Evolutionary conservation across 1,140 invertebrate genomes (phyloP).

Genomic region (Micrasema longulum): DNA sequence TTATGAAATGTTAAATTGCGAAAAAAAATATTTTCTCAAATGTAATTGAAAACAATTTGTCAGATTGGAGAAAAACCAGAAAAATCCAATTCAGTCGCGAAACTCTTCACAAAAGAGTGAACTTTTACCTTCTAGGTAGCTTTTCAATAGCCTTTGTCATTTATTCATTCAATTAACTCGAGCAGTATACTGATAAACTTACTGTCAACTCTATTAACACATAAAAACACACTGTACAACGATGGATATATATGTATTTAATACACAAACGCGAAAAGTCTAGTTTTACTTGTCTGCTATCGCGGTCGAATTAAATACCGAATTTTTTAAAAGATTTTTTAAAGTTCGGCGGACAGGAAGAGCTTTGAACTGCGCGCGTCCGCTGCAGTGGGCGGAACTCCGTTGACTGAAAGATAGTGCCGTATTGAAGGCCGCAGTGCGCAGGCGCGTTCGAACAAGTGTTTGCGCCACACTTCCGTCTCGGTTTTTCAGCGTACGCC

Average conservation of each 20-base stretch:
- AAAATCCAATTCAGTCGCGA: neutral
- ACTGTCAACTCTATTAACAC: constrained; percentile 7
- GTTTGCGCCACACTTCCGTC: constrained; percentile 46
- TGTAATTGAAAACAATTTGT: no score
- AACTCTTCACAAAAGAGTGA: constrained; percentile 19
- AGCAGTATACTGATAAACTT: neutral
- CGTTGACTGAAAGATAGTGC: constrained; percentile 32
- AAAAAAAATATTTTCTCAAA: no score
- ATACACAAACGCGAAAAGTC: no score
- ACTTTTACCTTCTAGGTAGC: constrained; percentile 11
- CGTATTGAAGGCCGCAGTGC: constrained; percentile 42
- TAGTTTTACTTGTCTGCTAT: no score
- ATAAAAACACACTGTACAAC: neutral
- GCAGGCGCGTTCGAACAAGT: constrained; percentile 47
- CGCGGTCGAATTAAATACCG: no score
- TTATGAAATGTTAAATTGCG: no score
- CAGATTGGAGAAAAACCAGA: no score
- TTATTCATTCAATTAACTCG: constrained; percentile 28
- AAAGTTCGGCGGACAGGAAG: constrained; percentile 15
- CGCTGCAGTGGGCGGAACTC: constrained; percentile 41
- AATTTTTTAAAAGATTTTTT: constrained; percentile 17
- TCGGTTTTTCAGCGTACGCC: constrained; percentile 24
- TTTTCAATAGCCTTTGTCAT: constrained; percentile 14
- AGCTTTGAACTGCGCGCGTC: constrained; percentile 19
- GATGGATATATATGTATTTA: no score